phyloP scores from a whole-genome alignment of 2,797 vertebrate species.

The Sparidentex hasta region DNA sequence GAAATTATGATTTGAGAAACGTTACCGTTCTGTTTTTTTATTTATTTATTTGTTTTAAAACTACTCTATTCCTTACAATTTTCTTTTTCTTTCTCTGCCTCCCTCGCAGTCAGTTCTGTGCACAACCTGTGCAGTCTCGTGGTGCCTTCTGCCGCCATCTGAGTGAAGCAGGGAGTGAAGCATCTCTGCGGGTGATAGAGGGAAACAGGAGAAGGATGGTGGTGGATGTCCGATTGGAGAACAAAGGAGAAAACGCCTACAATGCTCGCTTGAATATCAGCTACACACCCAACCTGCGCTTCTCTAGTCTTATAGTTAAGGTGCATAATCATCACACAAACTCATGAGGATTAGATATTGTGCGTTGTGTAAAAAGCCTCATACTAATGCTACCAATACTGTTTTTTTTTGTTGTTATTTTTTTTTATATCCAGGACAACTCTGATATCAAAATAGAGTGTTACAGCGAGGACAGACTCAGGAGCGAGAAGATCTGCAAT shows the following conservation, averaged over 20 bases:
- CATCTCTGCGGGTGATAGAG: constrained; percentile 89
- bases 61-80: neutral
- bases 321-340: constrained; percentile 64
- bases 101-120: constrained; percentile 91
- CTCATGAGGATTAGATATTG: neutral
- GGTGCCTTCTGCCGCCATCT: constrained; percentile 81
- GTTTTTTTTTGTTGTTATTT: neutral
- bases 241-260: constrained; percentile 96
- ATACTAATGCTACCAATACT: neutral
- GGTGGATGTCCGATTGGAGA: constrained; percentile 91
- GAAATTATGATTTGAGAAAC: too few species aligned
- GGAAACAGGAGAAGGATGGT: constrained; percentile 90
- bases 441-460: constrained; percentile 93
- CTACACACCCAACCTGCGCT: constrained; percentile 92
- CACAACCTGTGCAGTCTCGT: constrained; percentile 80
- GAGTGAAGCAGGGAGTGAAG: constrained; percentile 72
- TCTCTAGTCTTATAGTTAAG: constrained; percentile 94
- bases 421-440: constrained; percentile 86
- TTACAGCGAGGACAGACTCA: constrained; percentile 81
- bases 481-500: constrained; percentile 90
- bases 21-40: too few species aligned
- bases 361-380: too few species aligned
- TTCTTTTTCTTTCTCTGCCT: constrained; percentile 2
- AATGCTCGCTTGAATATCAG: constrained; percentile 91
- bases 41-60: too few species aligned